These are phyloP conservation scores for Anastatus disparis DNA, from an alignment of 1,140 invertebrate species.

Conservation along the genomic window DNA sequence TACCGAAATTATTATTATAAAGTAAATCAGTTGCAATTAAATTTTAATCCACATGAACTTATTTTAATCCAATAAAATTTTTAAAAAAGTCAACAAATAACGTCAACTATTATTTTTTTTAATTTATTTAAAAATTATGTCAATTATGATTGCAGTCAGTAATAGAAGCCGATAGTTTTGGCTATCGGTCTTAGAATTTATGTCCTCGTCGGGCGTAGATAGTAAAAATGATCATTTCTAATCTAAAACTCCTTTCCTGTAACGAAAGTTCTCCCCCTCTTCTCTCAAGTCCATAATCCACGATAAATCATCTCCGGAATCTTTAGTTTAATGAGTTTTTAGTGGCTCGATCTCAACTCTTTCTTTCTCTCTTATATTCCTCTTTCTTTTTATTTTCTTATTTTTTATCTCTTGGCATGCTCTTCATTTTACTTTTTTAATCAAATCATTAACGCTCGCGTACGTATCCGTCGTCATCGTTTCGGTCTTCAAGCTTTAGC, in stretches of 20 bases:
- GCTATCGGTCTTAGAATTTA: conserved; percentile 47
- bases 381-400: neutral
- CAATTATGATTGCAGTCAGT: neutral
- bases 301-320: conserved; percentile 64
- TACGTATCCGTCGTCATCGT: conserved; percentile 34
- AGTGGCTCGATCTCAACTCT: conserved; percentile 53
- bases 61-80: no score
- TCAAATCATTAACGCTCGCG: conserved; percentile 63
- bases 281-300: conserved; percentile 57
- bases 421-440: conserved; percentile 59
- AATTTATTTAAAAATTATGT: neutral
- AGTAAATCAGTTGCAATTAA: no score
- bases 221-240: conserved; percentile 38
- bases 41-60: no score
- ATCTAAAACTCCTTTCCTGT: neutral
- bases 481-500: conserved; percentile 11
- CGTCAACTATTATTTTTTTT: neutral
- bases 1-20: no score
- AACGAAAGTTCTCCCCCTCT: neutral
- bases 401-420: conserved; percentile 32
- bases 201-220: conserved; percentile 43
- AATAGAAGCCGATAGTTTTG: neutral
- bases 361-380: neutral
- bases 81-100: no score
- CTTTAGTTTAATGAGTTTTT: conserved; percentile 66